Evolutionary conservation across 2,797 vertebrate genomes (phyloP).

Genomic region (Peromyscus melanophrys): DNA sequence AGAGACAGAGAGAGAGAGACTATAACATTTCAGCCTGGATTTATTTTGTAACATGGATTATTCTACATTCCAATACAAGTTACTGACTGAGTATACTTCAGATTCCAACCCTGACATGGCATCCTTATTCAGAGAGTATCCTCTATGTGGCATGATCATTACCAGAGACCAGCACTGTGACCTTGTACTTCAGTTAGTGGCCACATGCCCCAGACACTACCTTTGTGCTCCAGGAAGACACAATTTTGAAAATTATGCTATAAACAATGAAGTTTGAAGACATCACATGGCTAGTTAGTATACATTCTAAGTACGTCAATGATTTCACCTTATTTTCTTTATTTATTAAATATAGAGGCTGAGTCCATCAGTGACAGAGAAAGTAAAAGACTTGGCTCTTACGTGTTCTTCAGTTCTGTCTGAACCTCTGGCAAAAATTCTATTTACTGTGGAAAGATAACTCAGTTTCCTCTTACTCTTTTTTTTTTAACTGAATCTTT

Average conservation of each 20-base stretch:
- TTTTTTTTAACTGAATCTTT: neutral
- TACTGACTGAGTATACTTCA: neutral
- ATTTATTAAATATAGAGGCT: neutral
- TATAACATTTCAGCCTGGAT: neutral
- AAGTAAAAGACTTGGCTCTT: neutral
- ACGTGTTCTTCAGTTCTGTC: neutral
- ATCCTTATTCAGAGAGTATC: neutral
- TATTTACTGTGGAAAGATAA: slow-evolving; percentile 33
- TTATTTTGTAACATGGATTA: neutral
- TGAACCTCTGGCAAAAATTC: slow-evolving; percentile 12
- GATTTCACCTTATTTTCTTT: neutral
- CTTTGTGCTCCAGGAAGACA: neutral
- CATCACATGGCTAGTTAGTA: neutral
- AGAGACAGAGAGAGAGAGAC: neutral
- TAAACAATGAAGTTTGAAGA: neutral
- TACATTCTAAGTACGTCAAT: neutral
- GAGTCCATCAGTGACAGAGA: neutral
- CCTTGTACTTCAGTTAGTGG: neutral
- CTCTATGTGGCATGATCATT: no score
- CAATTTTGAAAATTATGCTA: neutral
- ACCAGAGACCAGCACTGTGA: neutral
- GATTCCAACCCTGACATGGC: neutral
- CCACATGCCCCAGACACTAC: neutral
- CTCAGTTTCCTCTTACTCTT: neutral
- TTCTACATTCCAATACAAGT: slow-evolving; percentile 3